phyloP scores from a whole-genome alignment of 2,797 vertebrate genomes.

The Oryzias sinensis region DNA sequence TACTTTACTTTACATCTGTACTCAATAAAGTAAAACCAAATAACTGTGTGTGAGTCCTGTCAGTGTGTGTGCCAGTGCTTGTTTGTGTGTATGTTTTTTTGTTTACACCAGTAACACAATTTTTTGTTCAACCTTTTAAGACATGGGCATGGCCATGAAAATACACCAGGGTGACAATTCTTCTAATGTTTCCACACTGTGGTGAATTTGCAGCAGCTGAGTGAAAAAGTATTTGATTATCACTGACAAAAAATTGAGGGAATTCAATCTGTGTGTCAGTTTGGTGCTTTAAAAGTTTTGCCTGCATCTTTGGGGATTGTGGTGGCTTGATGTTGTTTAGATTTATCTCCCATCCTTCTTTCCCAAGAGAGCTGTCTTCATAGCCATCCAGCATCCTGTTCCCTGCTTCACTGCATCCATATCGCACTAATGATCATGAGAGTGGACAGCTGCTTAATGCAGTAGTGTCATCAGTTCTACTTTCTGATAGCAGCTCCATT shows the following conservation, averaged over 20 bases:
- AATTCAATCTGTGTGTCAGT: constrained; percentile 53
- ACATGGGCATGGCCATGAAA: background rate
- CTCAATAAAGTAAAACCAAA: too few species aligned
- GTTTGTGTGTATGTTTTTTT: constrained; percentile 2
- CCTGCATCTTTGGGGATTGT: constrained; percentile 51
- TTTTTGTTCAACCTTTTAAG: constrained; percentile 5
- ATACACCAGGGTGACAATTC: constrained; percentile 11
- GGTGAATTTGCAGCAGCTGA: constrained; percentile 24
- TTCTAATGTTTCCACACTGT: constrained; percentile 4
- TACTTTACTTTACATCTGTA: too few species aligned
- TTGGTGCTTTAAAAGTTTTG: constrained; percentile 58
- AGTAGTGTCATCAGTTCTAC: constrained; percentile 68
- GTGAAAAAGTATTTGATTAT: constrained; percentile 48
- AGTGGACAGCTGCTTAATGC: constrained; percentile 77
- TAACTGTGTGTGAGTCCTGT: too few species aligned
- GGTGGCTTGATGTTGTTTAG: constrained; percentile 73
- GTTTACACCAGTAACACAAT: background rate
- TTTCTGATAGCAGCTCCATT: constrained; percentile 69
- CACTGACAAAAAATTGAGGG: constrained; percentile 28
- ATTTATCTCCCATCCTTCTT: constrained; percentile 44
- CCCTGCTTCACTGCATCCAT: constrained; percentile 73
- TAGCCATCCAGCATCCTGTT: constrained; percentile 66
- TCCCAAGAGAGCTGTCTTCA: constrained; percentile 63
- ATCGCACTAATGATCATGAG: constrained; percentile 75
- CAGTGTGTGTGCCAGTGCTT: too few species aligned